Evolutionary conservation across 2,113 vertebrate species (phyloP), one percentile per base, ranked within the genome.

Genomic region (Sterna hirundo): DNA sequence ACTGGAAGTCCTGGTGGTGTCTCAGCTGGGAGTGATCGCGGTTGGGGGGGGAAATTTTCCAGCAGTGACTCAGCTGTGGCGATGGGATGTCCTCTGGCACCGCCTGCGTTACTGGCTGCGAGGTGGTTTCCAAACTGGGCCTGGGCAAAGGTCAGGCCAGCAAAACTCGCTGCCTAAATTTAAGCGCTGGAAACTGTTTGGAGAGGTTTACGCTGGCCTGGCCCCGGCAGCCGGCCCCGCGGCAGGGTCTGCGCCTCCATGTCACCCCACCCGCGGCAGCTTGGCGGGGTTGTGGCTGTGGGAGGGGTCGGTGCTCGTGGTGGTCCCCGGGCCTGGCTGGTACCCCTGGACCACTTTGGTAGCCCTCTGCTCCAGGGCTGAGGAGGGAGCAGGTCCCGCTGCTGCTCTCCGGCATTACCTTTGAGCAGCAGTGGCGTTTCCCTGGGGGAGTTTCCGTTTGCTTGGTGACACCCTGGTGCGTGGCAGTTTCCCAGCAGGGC

Each of bases 121-220:
- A 57, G 77, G 93, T 86, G 88, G 20, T 95, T 96, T 96, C 95
- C 85, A 86, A 49, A 55, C 15, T 9, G 60, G 8, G 57, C 77
- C 5, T 55, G 60, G 74, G 55, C 60, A 94, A 93, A 94, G 49
- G 83, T 94, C 95, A 90, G 18, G 4, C 17, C 30, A 32, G 10
- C 30, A 49, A 42, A 66, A 68, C 47, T 38, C 0, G 0, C 22
- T 44, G 29, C 42, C 90, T 91, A 60, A 79, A 81, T 84, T 83
- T 76, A 68, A 55, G 51, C 3, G 2, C 42, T 51, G 3, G 4
- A 16, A 54, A 13, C 9, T 29, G 26, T n/a, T 72, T 6, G 19
- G 25, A 3, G 18, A 38, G 9, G 20, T 21, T 21, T 10, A 26
- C 8, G 4, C 38, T n/a, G 27, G 29, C 26, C 16, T 15, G 36